Evolutionary conservation across 2,113 vertebrate species (phyloP), one percentile per base, ranked within the genome.

Genomic region (Cyprinus carpio): DNA sequence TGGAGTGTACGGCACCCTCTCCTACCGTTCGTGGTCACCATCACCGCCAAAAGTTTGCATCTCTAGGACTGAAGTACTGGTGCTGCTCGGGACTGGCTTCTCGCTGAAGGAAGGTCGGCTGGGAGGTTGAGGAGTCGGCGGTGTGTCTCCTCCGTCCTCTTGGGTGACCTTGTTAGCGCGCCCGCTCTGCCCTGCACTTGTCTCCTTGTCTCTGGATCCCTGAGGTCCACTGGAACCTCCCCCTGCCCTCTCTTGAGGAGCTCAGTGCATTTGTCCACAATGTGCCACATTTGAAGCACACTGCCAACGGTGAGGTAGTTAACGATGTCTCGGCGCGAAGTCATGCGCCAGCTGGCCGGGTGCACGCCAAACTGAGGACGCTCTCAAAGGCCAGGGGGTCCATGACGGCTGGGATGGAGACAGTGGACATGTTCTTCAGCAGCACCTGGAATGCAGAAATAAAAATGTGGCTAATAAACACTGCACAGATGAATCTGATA

Each of bases 261-360:
- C 91, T 97, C 97, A 0, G 97, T 97, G 92, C 97, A 98, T 87
- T 97, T 97, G 89, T 99, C 97, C 91, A 99, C 97, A 1, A 98
- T 97, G 92, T 99, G 97, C 97, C 97, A 99, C 97, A 99, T 98
- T 91, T 98, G 97, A 31, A 98, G 95, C 79, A 98, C 96, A 69
- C 97, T 98, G 20, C 96, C 97, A 90, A 98, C 97, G 0, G 97
- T 98, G 82, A 97, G 94, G 91, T 97, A 97, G 93, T 97, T 97
- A 84, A 98, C 96, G 25, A 99, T 95, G 89, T 98, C 97, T 0
- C 96, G n/a, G n/a, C 96, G 0, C 96, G 94, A 0, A 96, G 94
- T n/a, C 95, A 98, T 97, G 75, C 92, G 93, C 1, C 1, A 98
- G 95, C 84, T 94, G 95, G 0, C 97, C 97, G 0, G 0, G 97